Base-by-base conservation (phyloP, 1,140 invertebrate genomes). In the Aphis craccivora region DNA sequence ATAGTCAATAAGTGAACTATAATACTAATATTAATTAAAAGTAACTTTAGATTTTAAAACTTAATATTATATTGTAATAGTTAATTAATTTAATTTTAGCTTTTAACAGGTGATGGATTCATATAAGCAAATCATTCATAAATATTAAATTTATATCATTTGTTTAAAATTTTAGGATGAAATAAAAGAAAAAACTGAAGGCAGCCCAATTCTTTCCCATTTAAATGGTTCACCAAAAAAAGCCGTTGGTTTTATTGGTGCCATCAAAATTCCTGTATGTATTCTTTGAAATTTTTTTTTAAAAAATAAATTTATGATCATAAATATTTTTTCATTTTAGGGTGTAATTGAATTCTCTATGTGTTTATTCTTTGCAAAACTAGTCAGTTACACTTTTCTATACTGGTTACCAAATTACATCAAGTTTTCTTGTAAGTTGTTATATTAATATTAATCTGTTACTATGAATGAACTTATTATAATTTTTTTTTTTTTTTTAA, bases 341-440 rank as follows among this genome's bases (percentile, higher is more conserved):
- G 99, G 99, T 40, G 99, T 99, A 3, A 94, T 99, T 8, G 99
- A 99, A 95, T 99, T 98, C 96, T 98, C 99, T 0, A 95, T 99
- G 5, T 98, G 98, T 67, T 96, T 99, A 55, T 99, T 99, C 95
- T 99, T 99, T 95, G 98, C 98, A n/a, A 99, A 99, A 95, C 96
- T 99, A 14, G 98, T 99, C 91, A 98, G 98, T 95, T 99, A 99
- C 95, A 99, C 99, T 93, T 99, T 99, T 95, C 96, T 99, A 23
- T 99, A 98, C 95, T 99, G 99, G 99, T 96, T 99, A 94, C 99
- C 99, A 87, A 95, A 97, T 30, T 99, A 99, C 94, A 98, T 99
- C 91, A 96, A 97, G 89, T 96, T 96, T 92, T 97, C 97, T 94
- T 98, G 98, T 99, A 95, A 97, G 97, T 96, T 94, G 11, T 25